Evolutionary conservation across 2,797 vertebrate genomes (phyloP).

Genomic region (Spondyliosoma cantharus): DNA sequence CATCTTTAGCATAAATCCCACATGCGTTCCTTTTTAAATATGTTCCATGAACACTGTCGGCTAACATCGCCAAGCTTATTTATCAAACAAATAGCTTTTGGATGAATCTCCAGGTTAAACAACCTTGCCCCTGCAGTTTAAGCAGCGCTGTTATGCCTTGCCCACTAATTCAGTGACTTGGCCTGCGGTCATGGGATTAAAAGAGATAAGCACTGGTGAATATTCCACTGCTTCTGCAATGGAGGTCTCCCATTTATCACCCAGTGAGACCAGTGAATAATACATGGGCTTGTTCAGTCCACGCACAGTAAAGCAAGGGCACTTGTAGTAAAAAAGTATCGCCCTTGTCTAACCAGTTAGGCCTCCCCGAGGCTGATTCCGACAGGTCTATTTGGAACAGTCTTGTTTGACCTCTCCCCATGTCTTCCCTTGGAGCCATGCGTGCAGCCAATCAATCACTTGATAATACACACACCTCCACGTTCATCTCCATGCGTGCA

Average conservation of each 20-base stretch:
- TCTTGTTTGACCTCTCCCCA: conserved; percentile 81
- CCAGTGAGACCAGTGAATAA: conserved; percentile 78
- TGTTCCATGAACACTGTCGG: conserved; percentile 18
- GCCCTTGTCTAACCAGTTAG: conserved; percentile 78
- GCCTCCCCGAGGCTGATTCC: conserved; percentile 76
- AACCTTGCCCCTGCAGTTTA: conserved; percentile 63
- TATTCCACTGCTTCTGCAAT: conserved; percentile 65
- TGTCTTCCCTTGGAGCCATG: conserved; percentile 80
- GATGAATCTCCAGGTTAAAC: conserved; percentile 63
- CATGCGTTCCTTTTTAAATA: conserved; percentile 33
- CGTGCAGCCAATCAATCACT: conserved; percentile 79
- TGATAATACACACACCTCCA: conserved; percentile 70
- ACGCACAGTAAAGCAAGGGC: conserved; percentile 79
- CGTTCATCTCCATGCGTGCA: conserved; percentile 57
- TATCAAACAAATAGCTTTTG: conserved; percentile 51
- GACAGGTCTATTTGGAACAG: conserved; percentile 83
- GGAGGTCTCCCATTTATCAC: conserved; percentile 71
- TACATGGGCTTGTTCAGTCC: conserved; percentile 73
- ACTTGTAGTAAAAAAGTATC: conserved; percentile 72
- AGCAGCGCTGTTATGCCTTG: conserved; percentile 39
- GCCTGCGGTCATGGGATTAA: conserved; percentile 73
- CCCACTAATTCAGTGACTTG: conserved; percentile 65
- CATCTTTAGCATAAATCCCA: conserved; percentile 49
- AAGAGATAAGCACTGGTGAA: conserved; percentile 76
- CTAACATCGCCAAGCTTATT: conserved; percentile 26